Evolutionary conservation across 2,113 vertebrate genomes (phyloP), one percentile per base, ranked within the genome.

Genomic region (Henicopernis longicauda): DNA sequence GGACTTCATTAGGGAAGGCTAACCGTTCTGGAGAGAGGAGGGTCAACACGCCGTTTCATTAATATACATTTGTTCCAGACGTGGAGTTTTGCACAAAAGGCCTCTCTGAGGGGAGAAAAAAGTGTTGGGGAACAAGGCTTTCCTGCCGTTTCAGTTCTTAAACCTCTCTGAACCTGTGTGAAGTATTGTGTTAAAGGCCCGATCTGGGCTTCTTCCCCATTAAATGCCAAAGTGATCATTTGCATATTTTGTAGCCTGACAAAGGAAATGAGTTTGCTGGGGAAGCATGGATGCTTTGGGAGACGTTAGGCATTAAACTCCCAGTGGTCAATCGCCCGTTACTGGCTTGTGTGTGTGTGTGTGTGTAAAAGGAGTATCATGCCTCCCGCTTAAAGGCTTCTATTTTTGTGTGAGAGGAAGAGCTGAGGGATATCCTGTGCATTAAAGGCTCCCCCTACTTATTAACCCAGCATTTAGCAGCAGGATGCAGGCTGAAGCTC

Each of bases 401-500:
- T 96, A 97, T 97, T 98, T 98, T 98, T 98, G 97, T 73, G 97
- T 96, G 95, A 96, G 93, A 98, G 98, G 98, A 98, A 98, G 98
- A 97, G 97, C 97, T 84, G 82, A 97, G 98, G 98, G 97, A 98
- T 98, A 97, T 98, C 98, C 98, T 98, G 97, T 97, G 98, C 98
- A 98, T 98, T 98, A 98, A 98, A 98, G 97, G 96, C 98, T 98
- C 98, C 98, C 96, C 98, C 98, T 98, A 97, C 98, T 98, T 98
- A 98, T 98, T 98, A 98, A 98, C 98, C 98, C 98, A 97, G 98
- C 98, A 97, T 98, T 98, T 98, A 98, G 98, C 98, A 98, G 98
- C 98, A 98, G 98, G 98, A 98, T 98, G 98, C 97, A 97, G 97
- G 98, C 97, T 98, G 98, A 98, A 98, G 97, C 98, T 97, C 98